Conservation (phyloP, 2,113 vertebrate genomes). For the Dolichotis patagonum region DNA sequence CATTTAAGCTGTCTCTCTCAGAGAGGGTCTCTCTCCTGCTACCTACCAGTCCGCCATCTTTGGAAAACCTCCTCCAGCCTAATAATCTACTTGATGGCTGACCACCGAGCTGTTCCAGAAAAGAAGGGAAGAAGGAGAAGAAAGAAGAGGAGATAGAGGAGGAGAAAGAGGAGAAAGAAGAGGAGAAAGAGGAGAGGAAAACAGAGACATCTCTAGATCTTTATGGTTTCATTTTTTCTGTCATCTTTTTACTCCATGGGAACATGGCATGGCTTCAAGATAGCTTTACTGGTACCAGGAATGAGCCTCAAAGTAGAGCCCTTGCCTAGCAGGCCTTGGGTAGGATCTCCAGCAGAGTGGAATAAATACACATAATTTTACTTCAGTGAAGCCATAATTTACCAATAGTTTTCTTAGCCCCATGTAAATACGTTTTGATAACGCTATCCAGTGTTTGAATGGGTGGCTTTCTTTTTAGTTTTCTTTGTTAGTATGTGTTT, state of each 20-base stretch:
- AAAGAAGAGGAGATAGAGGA: not conserved
- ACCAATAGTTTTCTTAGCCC: conserved; percentile 6
- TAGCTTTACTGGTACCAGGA: not conserved
- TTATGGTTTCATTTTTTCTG: not conserved
- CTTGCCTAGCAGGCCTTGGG: not conserved
- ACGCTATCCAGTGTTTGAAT: conserved; percentile 31
- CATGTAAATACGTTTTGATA: not conserved
- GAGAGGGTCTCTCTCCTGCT: no score
- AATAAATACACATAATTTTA: not conserved
- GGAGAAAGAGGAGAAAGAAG: not conserved
- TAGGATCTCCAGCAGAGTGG: no score
- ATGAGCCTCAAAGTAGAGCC: not conserved
- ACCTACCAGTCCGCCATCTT: no score
- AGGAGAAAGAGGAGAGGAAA: not conserved
- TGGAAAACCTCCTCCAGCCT: no score
- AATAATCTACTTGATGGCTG: not conserved
- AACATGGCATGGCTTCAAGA: not conserved
- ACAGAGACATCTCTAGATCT: not conserved
- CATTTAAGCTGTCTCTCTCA: no score
- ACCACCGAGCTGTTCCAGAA: not conserved
- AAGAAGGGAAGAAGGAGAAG: not conserved
- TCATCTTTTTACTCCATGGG: not conserved
- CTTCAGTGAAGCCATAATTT: not conserved
- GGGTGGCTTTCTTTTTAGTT: not conserved
- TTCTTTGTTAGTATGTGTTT: not conserved